Percentiles rank a stretch among this genome's conserved stretches.
phyloP scores from a whole-genome alignment of 92 coral and sea anemone species.

The Phymanthus crucifer region DNA sequence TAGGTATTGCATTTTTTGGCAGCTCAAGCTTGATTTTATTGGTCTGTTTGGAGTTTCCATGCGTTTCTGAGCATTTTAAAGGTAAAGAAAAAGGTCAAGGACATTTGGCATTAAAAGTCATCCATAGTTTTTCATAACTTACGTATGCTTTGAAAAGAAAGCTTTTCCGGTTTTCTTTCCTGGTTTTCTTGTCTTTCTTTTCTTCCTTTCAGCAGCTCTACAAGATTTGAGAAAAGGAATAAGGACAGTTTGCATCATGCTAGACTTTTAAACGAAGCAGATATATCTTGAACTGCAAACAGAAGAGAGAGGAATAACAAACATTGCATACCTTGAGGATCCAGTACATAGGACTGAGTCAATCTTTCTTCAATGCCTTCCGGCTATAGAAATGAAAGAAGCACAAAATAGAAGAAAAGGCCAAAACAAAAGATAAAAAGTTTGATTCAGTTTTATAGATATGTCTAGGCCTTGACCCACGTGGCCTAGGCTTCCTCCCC shows the following conservation, averaged over 20 bases:
- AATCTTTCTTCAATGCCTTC: neutral
- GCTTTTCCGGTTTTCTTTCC: neutral
- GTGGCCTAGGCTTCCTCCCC: no score
- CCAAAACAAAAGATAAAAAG: no score
- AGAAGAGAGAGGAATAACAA: no score
- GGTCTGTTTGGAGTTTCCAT: neutral
- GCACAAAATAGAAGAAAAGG: no score
- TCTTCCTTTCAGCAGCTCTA: neutral
- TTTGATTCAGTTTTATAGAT: no score
- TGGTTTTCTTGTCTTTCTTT: neutral
- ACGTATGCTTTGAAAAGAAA: neutral
- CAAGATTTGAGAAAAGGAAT: neutral
- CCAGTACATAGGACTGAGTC: slow-evolving; percentile 1
- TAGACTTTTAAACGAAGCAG: neutral
- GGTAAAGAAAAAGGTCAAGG: neutral
- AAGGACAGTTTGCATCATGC: no score
- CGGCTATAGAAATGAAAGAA: neutral
- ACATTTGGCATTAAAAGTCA: no score
- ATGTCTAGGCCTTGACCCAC: no score
- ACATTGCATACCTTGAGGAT: neutral
- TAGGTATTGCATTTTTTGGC: neutral
- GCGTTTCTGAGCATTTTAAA: neutral
- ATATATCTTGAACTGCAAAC: no score
- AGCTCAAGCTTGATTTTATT: neutral
- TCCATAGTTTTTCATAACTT: neutral